A percentile compares a stretch with the other conserved stretches of the same genome.
Evolutionary conservation across 2,888 invertebrate genomes (phyloP).

Genomic region (Gymnocheta viridis): DNA sequence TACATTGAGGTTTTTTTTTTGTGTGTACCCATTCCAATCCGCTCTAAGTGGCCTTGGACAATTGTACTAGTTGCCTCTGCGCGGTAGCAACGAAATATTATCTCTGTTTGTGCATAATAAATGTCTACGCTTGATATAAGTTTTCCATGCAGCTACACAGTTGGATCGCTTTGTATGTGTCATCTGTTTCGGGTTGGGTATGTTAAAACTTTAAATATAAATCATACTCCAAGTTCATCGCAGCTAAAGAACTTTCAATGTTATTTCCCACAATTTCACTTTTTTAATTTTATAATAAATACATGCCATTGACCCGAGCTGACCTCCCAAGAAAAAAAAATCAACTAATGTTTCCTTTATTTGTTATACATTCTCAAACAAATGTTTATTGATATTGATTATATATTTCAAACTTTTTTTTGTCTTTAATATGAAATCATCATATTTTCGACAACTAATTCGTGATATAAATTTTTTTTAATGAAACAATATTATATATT

Average conservation of each 20-base stretch:
- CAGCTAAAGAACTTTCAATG: no score
- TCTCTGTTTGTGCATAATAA: no score
- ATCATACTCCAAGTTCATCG: background rate
- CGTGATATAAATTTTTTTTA: conserved; percentile 52
- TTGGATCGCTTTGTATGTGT: no score
- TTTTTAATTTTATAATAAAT: background rate
- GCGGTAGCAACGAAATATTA: no score
- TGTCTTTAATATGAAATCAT: background rate
- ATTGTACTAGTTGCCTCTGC: no score
- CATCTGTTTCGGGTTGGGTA: no score
- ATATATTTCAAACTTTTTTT: background rate
- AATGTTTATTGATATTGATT: conserved; percentile 37
- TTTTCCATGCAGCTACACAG: no score
- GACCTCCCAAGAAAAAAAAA: conserved; percentile 27
- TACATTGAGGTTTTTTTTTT: no score
- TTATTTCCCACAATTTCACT: conserved; percentile 6
- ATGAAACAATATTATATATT: background rate
- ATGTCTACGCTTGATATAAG: no score
- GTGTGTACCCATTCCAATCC: no score
- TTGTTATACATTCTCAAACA: conserved; percentile 47
- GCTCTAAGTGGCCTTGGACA: no score
- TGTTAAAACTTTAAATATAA: no score
- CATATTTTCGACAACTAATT: conserved; percentile 64
- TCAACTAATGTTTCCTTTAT: conserved; percentile 28
- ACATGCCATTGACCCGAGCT: background rate